Evolutionary conservation across 2,797 vertebrate genomes (phyloP), one percentile per base, ranked within the genome.

Genomic region (Parauchenoglanis punctatus): DNA sequence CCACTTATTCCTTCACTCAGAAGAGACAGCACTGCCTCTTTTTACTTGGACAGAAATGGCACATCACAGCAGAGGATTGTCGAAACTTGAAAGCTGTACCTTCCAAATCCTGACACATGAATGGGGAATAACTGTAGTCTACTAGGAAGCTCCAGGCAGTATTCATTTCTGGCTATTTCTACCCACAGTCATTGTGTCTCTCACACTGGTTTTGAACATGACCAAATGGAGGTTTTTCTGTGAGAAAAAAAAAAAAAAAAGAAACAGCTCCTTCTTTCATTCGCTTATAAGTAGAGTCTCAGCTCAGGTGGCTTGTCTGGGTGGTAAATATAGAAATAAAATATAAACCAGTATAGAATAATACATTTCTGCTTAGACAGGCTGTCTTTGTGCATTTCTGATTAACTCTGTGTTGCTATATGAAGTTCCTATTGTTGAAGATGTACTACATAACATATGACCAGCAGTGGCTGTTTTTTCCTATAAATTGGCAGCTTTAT

Each of bases 81-180:
- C 28, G 18, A 56, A 65, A 46, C 31, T 44, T 56, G 58, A 75
- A 25, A 76, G 25, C 68, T 56, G 8, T 49, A 46, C 56, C 49
- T 25, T 31, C 23, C 35, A 28, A 59, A 73, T 59, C 20, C 52
- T 81, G 83, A 67, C 65, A 67, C 73, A 75, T 85, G 49, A 76
- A 88, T 73, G 23, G 83, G 23, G 17, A 78, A 73, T 63, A 65
- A 54, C 63, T 75, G 54, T 56, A 84, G 86, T n/a, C 35, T 59
- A 31, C 49, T 84, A 49, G 68, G 63, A 67, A 88, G 81, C 86
- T 52, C 54, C 67, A 70, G 82, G 82, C 87, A 87, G 65, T 56
- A 85, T 73, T 81, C 6, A 88, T 75, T 87, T 52, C 63, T 12
- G 52, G 76, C 54, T 63, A 44, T 88, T 88, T 65, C 87, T 88